Evolutionary conservation across 2,797 vertebrate species (phyloP).

Genomic region (Pempheris klunzingeri): DNA sequence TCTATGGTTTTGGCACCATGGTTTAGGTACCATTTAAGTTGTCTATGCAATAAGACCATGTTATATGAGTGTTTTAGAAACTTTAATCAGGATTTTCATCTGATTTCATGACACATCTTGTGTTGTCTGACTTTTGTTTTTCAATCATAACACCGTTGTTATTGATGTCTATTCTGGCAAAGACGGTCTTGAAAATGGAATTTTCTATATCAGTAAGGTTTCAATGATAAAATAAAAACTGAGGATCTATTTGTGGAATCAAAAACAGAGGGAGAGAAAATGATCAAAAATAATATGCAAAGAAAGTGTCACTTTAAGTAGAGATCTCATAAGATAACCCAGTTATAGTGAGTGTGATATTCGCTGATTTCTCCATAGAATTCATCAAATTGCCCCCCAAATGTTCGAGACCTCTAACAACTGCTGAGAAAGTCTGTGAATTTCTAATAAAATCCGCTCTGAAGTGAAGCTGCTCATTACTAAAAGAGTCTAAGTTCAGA

Average conservation of each 20-base stretch:
- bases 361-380: not conserved
- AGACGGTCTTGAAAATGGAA: not conserved
- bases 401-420: not conserved
- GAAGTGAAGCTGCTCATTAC: not conserved
- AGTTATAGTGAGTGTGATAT: not conserved
- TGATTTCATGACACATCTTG: not conserved
- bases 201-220: no score
- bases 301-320: not conserved
- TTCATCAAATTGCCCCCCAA: not conserved
- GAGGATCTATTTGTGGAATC: no score
- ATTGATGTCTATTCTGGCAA: not conserved
- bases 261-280: no score
- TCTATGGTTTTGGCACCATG: not conserved
- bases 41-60: not conserved
- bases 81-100: not conserved
- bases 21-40: not conserved
- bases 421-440: not conserved
- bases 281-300: no score
- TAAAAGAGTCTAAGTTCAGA: constrained; percentile 29
- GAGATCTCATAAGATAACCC: not conserved
- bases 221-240: no score
- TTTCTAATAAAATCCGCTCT: not conserved
- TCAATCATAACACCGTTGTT: no score
- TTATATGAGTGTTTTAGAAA: not conserved
- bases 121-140: not conserved